Evolutionary conservation across 1,140 invertebrate genomes (phyloP).

Genomic region (Ditylenchus dipsaci): DNA sequence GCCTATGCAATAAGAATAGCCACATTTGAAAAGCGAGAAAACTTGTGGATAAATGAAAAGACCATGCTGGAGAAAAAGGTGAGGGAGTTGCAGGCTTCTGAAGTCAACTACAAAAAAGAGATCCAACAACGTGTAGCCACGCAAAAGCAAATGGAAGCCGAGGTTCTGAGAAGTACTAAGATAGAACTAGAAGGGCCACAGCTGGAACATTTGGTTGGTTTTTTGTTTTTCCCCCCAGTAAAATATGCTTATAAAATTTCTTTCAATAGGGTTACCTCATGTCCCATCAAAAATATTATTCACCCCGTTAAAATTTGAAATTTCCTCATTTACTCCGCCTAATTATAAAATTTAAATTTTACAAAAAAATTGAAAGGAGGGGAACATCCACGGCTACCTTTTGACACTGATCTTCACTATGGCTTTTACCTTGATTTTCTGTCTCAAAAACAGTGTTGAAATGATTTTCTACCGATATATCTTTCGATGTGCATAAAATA

Average conservation of each 20-base stretch:
- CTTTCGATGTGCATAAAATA: too few species aligned
- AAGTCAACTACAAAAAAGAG: background rate
- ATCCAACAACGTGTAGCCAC: background rate
- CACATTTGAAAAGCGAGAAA: constrained; percentile 21
- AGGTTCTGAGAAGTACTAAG: background rate
- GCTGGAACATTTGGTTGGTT: background rate
- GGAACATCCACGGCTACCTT: too few species aligned
- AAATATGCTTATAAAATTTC: background rate
- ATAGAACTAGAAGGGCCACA: constrained; percentile 3
- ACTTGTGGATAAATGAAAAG: constrained; percentile 23
- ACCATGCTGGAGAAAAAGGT: constrained; percentile 10
- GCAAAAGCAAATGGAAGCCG: background rate
- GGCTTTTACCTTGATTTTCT: too few species aligned
- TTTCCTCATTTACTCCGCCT: background rate
- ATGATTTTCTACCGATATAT: too few species aligned
- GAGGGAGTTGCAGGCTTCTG: constrained; percentile 4
- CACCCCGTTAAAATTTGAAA: background rate
- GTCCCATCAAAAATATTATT: background rate
- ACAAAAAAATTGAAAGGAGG: too few species aligned
- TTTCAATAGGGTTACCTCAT: too few species aligned
- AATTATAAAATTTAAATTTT: too few species aligned
- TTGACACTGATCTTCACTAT: too few species aligned
- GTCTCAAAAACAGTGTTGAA: too few species aligned
- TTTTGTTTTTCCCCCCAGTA: background rate
- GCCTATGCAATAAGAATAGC: constrained; percentile 13